Percentiles rank a stretch among this genome's conserved stretches.
Evolutionary conservation across 1,140 invertebrate species (phyloP).

Genomic region (Drosophila leontia): DNA sequence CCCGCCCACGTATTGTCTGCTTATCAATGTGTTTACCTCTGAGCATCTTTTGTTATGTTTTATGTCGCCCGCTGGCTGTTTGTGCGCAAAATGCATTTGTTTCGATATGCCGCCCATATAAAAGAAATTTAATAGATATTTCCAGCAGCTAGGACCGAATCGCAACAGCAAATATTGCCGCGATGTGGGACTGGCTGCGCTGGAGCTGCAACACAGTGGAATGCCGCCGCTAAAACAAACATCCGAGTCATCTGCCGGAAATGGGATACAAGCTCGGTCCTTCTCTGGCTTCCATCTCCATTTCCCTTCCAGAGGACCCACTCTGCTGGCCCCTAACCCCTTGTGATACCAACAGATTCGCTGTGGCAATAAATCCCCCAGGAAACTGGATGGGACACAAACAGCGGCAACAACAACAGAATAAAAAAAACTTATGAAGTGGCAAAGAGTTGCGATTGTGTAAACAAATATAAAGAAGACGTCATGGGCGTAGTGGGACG

Average conservation of each 20-base stretch:
- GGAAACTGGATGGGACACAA: constrained; percentile 32
- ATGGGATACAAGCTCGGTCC: constrained; percentile 49
- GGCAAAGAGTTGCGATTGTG: constrained; percentile 72
- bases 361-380: constrained; percentile 45
- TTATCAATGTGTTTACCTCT: constrained; percentile 43
- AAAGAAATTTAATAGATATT: constrained; percentile 47
- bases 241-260: constrained; percentile 70
- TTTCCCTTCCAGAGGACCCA: constrained; percentile 1
- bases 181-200: constrained; percentile 8
- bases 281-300: constrained; percentile 47
- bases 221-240: constrained; percentile 60
- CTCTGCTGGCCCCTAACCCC: constrained; percentile 3
- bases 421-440: constrained; percentile 58
- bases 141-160: constrained; percentile 19
- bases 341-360: constrained; percentile 22
- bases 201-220: constrained; percentile 28
- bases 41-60: constrained; percentile 41
- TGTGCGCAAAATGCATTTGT: constrained; percentile 55
- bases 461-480: constrained; percentile 62
- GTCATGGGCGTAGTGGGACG: constrained; percentile 12
- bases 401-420: constrained; percentile 16
- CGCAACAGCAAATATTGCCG: constrained; percentile 36
- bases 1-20: constrained; percentile 1
- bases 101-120: constrained; percentile 41
- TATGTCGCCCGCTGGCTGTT: constrained; percentile 42